A percentile compares a stretch with the other conserved stretches of the same genome.
Evolutionary conservation across 2,113 vertebrate species (phyloP).

Genomic region (western clawed frog (Xenopus tropicalis)): DNA sequence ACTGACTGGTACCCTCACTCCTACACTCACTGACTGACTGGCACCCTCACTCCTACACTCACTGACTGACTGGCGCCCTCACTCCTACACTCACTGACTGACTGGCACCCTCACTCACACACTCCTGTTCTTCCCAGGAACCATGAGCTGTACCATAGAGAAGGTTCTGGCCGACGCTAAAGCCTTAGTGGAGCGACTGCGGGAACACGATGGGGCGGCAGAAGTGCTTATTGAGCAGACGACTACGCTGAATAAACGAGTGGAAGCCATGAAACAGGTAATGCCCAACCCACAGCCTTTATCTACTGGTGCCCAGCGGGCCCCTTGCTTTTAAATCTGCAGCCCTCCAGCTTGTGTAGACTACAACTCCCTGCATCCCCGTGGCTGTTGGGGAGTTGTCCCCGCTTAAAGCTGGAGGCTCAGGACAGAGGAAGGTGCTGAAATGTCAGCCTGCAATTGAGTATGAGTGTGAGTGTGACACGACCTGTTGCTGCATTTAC

Average conservation of each 20-base stretch:
- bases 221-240: conserved; percentile 96
- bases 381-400: too few relatives aligned
- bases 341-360: neutral
- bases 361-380: neutral
- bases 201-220: conserved; percentile 92
- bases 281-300: conserved; percentile 9
- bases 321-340: conserved; percentile 3
- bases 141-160: conserved; percentile 90
- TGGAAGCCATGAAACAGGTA: conserved; percentile 99
- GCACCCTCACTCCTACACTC: neutral
- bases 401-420: too few relatives aligned
- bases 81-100: too few relatives aligned
- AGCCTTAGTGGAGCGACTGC: conserved; percentile 85
- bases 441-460: too few relatives aligned
- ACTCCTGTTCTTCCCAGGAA: conserved; percentile 50
- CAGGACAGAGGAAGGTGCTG: too few relatives aligned
- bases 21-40: neutral
- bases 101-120: neutral
- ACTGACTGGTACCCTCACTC: neutral
- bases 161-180: conserved; percentile 94
- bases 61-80: neutral
- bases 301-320: neutral
- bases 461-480: too few relatives aligned
- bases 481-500: conserved; percentile 1
- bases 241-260: conserved; percentile 87